A percentile compares a stretch with the other conserved stretches of the same genome.
Conservation (phyloP, 2,888 invertebrate genomes). For the Fragum fragum region DNA sequence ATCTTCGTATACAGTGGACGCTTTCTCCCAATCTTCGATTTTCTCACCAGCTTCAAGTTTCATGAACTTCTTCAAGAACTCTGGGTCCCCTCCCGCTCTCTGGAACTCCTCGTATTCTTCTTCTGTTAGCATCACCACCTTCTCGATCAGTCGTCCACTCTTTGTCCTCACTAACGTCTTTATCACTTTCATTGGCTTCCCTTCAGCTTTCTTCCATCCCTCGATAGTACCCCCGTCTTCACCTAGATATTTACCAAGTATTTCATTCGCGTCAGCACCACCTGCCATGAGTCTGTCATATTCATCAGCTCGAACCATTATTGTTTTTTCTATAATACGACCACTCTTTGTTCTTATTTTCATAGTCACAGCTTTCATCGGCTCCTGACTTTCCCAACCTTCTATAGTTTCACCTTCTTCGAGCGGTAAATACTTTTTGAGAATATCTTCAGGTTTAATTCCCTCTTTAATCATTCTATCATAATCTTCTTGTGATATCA, state of each 20-base stretch:
- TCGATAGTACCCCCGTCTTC: conserved; percentile 82
- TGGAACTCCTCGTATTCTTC: conserved; percentile 84
- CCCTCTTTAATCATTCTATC: conserved; percentile 83
- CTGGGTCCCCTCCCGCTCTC: conserved; percentile 83
- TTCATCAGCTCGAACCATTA: conserved; percentile 85
- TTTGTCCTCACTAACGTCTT: conserved; percentile 84
- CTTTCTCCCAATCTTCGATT: conserved; percentile 86
- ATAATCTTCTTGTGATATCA: conserved; percentile 86
- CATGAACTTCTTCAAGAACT: conserved; percentile 84
- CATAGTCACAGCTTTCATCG: conserved; percentile 85
- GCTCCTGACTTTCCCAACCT: conserved; percentile 84
- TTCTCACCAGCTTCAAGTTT: conserved; percentile 83
- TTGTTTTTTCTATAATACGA: conserved; percentile 84
- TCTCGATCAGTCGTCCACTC: conserved; percentile 85
- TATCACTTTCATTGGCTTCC: conserved; percentile 83
- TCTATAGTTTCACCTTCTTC: conserved; percentile 84
- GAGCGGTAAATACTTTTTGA: conserved; percentile 83
- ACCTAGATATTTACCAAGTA: conserved; percentile 83
- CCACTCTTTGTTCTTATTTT: conserved; percentile 86
- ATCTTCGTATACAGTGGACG: conserved; percentile 83
- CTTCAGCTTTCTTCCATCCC: conserved; percentile 83
- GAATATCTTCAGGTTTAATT: conserved; percentile 80
- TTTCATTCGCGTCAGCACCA: conserved; percentile 80
- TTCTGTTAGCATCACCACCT: conserved; percentile 84
- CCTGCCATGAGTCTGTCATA: conserved; percentile 83